These are phyloP conservation scores for Labeo calbasu DNA, from an alignment of 2,797 vertebrate genomes.

Conservation along the genomic window DNA sequence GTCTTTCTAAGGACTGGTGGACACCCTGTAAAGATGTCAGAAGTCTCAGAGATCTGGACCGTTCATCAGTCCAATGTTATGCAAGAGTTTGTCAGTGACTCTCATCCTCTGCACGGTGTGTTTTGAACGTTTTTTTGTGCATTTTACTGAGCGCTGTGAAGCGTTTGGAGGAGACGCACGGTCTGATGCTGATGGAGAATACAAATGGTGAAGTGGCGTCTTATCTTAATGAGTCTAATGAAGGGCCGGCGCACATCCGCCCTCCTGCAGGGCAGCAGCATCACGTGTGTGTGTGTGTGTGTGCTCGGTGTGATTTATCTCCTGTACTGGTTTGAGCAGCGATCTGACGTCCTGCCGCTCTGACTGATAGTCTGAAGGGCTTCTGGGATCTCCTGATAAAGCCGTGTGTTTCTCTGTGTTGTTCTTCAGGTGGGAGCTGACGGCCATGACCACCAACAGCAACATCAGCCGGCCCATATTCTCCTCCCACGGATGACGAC, in stretches of 20 bases:
- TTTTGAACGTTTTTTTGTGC: neutral
- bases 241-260: slow-evolving; percentile 5
- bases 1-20: too few species aligned
- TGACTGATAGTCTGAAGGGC: neutral
- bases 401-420: slow-evolving; percentile 27
- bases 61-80: too few species aligned
- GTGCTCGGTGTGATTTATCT: neutral
- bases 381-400: neutral
- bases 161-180: neutral
- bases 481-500: slow-evolving; percentile 90
- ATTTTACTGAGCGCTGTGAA: too few species aligned
- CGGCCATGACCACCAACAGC: slow-evolving; percentile 99
- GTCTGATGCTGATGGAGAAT: slow-evolving; percentile 20
- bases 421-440: slow-evolving; percentile 90
- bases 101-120: neutral
- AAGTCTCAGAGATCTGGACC: too few species aligned
- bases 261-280: slow-evolving; percentile 4
- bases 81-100: neutral
- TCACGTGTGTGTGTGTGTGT: neutral
- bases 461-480: slow-evolving; percentile 98
- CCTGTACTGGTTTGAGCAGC: neutral
- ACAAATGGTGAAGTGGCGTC: neutral
- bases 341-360: too few species aligned
- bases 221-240: slow-evolving; percentile 42
- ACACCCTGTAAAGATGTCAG: too few species aligned